These are phyloP conservation scores for Chrysaora quinquecirrha DNA, from an alignment of 30 jellyfish, hydroid and myxozoan genomes.

Conservation along the genomic window DNA sequence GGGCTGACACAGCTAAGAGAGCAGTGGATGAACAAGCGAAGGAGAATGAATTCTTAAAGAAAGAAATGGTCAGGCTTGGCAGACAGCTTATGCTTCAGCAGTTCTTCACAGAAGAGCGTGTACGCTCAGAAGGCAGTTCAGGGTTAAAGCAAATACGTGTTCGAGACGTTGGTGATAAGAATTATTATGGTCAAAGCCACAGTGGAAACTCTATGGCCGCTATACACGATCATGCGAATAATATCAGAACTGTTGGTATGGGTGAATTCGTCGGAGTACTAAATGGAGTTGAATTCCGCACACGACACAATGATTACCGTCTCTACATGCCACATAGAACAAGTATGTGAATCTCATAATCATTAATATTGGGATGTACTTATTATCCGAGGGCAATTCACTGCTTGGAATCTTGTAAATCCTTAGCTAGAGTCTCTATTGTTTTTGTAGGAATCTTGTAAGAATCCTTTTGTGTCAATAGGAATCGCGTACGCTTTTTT, in stretches of 20 bases:
- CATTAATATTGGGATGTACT: too few species aligned
- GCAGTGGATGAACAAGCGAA: slow-evolving; percentile 54
- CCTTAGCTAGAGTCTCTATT: too few species aligned
- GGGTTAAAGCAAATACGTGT: slow-evolving; percentile 83
- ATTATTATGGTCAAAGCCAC: slow-evolving; percentile 74
- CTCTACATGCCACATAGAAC: slow-evolving; percentile 66
- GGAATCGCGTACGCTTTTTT: too few species aligned
- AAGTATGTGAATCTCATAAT: not conserved
- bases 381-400: not conserved
- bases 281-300: slow-evolving; percentile 96
- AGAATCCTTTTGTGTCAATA: too few species aligned
- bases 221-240: slow-evolving; percentile 93
- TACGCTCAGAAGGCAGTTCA: slow-evolving; percentile 89
- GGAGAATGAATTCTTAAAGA: slow-evolving; percentile 32
- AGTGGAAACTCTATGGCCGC: slow-evolving; percentile 86
- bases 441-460: too few species aligned
- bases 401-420: too few species aligned
- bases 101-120: slow-evolving; percentile 81
- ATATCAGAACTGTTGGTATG: slow-evolving; percentile 92
- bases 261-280: slow-evolving; percentile 94
- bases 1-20: not conserved
- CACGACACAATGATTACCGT: slow-evolving; percentile 95
- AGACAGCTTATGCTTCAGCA: slow-evolving; percentile 93
- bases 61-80: slow-evolving; percentile 44
- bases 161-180: slow-evolving; percentile 66